Percentiles rank a stretch among this genome's conserved stretches.
phyloP scores from a whole-genome alignment of 1,140 invertebrate genomes.

The Camponotus pennsylvanicus region DNA sequence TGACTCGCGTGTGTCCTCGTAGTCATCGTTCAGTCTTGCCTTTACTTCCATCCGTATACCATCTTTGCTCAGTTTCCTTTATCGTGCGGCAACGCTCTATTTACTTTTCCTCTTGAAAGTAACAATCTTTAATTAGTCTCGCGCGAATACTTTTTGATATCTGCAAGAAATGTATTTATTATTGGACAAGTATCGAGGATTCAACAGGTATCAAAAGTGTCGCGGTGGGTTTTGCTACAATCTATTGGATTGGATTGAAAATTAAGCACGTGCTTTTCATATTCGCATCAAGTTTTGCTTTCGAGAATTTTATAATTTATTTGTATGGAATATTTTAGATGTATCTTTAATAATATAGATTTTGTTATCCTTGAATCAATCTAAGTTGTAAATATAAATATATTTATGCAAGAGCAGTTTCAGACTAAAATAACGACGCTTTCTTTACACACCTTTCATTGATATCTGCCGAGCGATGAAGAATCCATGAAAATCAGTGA shows the following conservation, averaged over 20 bases:
- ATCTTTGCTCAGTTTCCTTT: background rate
- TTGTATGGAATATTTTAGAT: background rate
- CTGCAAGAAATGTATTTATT: constrained; percentile 10
- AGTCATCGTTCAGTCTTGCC: constrained; percentile 67
- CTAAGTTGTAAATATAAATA: background rate
- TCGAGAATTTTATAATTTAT: background rate
- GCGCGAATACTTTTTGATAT: background rate
- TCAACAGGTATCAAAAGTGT: constrained; percentile 70
- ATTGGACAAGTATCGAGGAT: constrained; percentile 25
- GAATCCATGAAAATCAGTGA: constrained; percentile 49
- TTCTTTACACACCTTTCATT: constrained; percentile 18
- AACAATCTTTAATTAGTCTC: background rate
- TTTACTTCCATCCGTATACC: constrained; percentile 61
- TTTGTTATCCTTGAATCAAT: background rate
- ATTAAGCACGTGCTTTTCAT: background rate
- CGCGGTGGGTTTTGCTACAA: constrained; percentile 38
- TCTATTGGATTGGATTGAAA: background rate
- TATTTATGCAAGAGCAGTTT: constrained; percentile 48
- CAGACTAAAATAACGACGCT: constrained; percentile 62
- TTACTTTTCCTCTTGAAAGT: background rate
- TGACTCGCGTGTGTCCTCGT: constrained; percentile 53
- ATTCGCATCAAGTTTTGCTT: background rate
- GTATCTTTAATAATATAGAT: background rate
- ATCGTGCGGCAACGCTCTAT: background rate
- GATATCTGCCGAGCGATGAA: constrained; percentile 61